Evolutionary conservation across 1,140 invertebrate genomes (phyloP).

Genomic region (Acyrthosiphon pisum): DNA sequence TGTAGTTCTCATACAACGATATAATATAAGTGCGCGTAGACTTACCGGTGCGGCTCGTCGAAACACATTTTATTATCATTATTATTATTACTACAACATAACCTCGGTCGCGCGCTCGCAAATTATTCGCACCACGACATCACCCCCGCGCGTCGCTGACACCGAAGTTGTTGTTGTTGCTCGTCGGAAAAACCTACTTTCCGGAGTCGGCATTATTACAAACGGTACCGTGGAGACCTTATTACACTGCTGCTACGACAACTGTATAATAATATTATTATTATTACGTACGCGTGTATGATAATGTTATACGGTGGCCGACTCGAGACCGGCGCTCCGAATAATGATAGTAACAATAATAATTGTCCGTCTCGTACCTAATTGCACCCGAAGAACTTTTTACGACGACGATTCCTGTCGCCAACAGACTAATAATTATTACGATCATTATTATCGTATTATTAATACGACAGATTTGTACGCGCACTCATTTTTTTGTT

Average conservation of each 20-base stretch:
- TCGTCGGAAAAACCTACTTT: not conserved
- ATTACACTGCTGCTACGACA: not conserved
- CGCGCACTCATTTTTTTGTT: not conserved
- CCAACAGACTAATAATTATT: not conserved
- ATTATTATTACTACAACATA: not conserved
- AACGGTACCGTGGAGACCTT: slow-evolving; percentile 12
- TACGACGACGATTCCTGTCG: not conserved
- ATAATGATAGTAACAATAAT: no score
- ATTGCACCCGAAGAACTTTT: not conserved
- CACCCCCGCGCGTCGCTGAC: not conserved
- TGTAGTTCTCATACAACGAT: not conserved
- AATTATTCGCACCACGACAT: not conserved
- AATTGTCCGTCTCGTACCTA: not conserved
- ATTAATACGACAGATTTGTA: not conserved
- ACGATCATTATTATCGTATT: not conserved
- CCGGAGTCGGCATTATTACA: not conserved
- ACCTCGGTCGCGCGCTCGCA: not conserved
- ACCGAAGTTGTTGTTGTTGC: not conserved
- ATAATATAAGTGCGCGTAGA: not conserved
- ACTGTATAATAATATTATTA: not conserved
- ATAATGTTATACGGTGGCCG: not conserved
- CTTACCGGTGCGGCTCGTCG: not conserved
- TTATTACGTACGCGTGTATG: not conserved
- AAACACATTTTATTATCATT: not conserved
- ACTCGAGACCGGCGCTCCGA: not conserved